A percentile compares a stretch with the other conserved stretches of the same genome.
phyloP scores from a whole-genome alignment of 2,113 vertebrate genomes.

The Peromyscus maniculatus region DNA sequence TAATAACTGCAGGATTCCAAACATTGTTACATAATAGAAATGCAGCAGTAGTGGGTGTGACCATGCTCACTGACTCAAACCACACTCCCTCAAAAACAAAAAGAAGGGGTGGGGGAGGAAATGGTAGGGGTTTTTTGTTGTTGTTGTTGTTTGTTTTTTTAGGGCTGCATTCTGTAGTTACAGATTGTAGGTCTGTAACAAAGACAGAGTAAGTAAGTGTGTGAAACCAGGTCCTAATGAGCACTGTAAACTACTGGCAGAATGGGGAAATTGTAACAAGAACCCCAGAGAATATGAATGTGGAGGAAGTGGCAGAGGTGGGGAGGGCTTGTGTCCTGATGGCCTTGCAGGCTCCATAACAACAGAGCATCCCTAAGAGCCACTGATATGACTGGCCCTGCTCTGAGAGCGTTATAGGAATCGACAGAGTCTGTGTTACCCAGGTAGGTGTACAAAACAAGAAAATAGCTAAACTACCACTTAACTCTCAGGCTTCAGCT shows the following conservation, averaged over 20 bases:
- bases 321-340: no score
- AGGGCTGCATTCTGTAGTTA: background rate
- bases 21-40: background rate
- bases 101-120: background rate
- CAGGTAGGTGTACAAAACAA: background rate
- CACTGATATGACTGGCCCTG: background rate
- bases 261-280: background rate
- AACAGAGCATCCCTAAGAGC: no score
- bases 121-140: background rate
- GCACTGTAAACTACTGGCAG: background rate
- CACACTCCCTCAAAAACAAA: background rate
- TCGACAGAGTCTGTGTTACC: background rate
- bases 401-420: background rate
- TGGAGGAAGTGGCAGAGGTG: background rate
- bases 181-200: background rate
- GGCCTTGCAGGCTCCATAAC: background rate
- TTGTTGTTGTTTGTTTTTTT: background rate
- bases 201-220: background rate
- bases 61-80: background rate
- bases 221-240: background rate
- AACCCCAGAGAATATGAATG: background rate
- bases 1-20: background rate
- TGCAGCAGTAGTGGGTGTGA: background rate
- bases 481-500: background rate
- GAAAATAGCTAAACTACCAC: background rate